These are phyloP conservation scores for Macaca nemestrina DNA, from an alignment of 2,113 vertebrate genomes.

Conservation along the genomic window DNA sequence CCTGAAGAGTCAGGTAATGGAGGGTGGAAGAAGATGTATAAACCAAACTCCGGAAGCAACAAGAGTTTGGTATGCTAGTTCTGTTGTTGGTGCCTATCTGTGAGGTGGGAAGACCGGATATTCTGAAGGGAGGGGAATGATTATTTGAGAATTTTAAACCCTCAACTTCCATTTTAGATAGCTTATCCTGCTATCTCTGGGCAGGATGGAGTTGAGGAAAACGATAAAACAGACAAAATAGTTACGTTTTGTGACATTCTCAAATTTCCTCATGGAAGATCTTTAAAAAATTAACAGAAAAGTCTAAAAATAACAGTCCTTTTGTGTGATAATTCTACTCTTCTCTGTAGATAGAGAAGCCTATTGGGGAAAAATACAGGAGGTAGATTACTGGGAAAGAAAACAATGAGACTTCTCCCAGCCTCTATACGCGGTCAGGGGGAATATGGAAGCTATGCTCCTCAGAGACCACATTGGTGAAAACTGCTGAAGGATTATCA, in stretches of 20 bases:
- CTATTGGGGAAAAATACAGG: neutral
- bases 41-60: neutral
- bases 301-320: neutral
- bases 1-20: neutral
- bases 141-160: neutral
- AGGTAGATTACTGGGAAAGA: neutral
- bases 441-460: neutral
- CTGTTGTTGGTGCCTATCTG: accelerated
- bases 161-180: neutral
- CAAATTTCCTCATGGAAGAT: conserved; percentile 1
- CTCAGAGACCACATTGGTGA: neutral
- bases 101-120: no score
- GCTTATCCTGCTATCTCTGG: neutral
- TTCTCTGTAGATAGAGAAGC: neutral
- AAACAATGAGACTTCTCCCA: neutral
- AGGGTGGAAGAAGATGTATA: neutral
- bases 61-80: neutral
- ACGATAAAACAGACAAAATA: neutral
- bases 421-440: accelerated
- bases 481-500: neutral
- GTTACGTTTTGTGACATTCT: neutral
- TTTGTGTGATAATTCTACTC: neutral
- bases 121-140: neutral
- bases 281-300: conserved; percentile 21
- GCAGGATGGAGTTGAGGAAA: neutral